These are phyloP conservation scores for Trisateles emortualis DNA, from an alignment of 2,888 invertebrate species.

Conservation along the genomic window DNA sequence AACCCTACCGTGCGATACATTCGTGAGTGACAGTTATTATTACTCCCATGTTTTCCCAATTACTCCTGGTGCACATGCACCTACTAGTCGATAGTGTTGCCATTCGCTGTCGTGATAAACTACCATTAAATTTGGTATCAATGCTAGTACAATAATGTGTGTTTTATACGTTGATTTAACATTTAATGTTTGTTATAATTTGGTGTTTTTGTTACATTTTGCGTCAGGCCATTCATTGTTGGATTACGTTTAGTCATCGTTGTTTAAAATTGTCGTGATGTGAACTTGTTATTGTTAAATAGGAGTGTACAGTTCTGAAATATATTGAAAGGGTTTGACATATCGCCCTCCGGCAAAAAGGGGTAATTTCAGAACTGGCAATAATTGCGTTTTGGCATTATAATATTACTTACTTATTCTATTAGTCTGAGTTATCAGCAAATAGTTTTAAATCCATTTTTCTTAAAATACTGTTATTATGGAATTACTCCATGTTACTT, in stretches of 20 bases:
- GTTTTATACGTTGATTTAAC: not conserved
- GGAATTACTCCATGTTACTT: no score
- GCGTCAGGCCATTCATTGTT: conserved; percentile 3
- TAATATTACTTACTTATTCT: no score
- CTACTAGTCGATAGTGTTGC: not conserved
- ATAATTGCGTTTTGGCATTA: no score
- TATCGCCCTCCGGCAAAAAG: no score
- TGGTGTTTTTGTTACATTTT: conserved; percentile 1
- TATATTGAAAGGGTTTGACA: no score
- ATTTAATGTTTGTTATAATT: not conserved
- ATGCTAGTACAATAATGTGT: not conserved
- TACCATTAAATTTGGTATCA: not conserved
- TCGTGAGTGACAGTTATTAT: conserved; percentile 46
- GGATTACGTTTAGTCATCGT: conserved; percentile 5
- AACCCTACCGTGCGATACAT: conserved; percentile 33
- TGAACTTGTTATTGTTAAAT: not conserved
- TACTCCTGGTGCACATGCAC: conserved; percentile 13
- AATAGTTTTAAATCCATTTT: no score
- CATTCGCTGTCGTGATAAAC: conserved; percentile 2
- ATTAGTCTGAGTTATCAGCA: no score
- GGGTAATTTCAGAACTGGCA: no score
- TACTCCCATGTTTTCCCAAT: conserved; percentile 38
- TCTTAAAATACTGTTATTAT: no score
- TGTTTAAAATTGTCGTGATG: conserved; percentile 2
- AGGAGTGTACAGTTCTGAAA: no score